Evolutionary conservation across 2,888 invertebrate species (phyloP), one percentile per base, ranked within the genome.

Genomic region (Polia nebulosa): DNA sequence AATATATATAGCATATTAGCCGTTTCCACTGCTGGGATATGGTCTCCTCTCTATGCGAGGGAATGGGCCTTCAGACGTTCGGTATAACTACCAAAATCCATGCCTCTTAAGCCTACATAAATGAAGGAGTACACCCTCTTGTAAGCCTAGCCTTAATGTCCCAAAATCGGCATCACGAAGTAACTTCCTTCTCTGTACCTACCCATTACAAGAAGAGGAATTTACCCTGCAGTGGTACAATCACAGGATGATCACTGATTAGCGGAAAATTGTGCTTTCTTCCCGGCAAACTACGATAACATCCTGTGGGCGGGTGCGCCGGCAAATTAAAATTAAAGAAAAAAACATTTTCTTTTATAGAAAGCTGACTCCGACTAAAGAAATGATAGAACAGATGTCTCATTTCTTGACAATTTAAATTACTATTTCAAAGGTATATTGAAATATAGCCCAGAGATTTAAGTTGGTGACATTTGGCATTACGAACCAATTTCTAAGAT

Each of bases 311-410:
- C 45, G 25, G 68, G 57, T 9, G 47, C 32, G 17, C 57, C 47
- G 39, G 39, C 25, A 32, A 57, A 68, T 58, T 58, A 49, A 68
- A 57, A 57, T 39, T 25, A 49, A 56, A 53, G 29, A n/a, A 55
- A 55, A 66, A 55, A 36, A 66, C 34, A 22, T 45, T 55, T 22
- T 45, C 44, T 67, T 22, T 25, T 9, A n/a, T 29, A 13, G 17
- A 29, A 44, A 22, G 45, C 27, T 44, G 13, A n/a, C 25, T 47
- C 11, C 6, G 6, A 5, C 6, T 45, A n/a, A 8, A 45, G 20
- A n/a, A 22, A 44, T 44, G 66, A n/a, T 3, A 53, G 34, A 53
- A 66, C 2, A 51, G 13, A n/a, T 4, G 3, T 9, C 15, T 34
- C 34, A n/a, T n/a, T n/a, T n/a, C n/a, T n/a, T n/a, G n/a, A n/a